Evolutionary conservation across 2,113 vertebrate genomes (phyloP).

Genomic region (Dicrurus megarhynchus): DNA sequence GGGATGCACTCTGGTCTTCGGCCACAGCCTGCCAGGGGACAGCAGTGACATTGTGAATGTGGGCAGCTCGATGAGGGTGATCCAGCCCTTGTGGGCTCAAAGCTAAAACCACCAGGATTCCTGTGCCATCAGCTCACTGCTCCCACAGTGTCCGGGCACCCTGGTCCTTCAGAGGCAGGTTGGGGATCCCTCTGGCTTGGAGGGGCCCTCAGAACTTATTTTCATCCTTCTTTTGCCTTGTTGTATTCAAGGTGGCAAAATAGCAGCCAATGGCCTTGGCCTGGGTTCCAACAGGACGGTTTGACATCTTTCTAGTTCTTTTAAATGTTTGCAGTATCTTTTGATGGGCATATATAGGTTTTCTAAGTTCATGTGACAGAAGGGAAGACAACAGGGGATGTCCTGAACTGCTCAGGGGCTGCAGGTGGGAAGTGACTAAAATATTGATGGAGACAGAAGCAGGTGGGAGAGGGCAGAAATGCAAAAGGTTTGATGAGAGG

Average conservation of each 20-base stretch:
- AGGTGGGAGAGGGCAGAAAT: neutral
- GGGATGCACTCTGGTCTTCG: neutral
- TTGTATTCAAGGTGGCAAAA: neutral
- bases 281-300: neutral
- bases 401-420: neutral
- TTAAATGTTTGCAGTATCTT: neutral
- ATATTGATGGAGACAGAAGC: neutral
- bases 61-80: accelerated
- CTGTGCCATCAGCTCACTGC: neutral
- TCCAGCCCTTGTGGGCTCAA: neutral
- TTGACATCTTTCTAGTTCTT: neutral
- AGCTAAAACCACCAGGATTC: neutral
- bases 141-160: neutral
- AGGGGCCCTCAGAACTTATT: neutral
- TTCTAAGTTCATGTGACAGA: neutral
- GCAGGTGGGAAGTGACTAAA: neutral
- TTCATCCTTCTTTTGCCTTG: neutral
- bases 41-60: neutral
- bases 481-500: neutral
- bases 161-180: neutral
- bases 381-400: neutral
- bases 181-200: neutral
- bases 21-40: neutral
- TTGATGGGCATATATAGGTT: neutral
- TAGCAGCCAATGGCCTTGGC: neutral